A percentile compares a stretch with the other conserved stretches of the same genome.
These are phyloP conservation scores for Drosophila teissieri DNA, from an alignment of 1,140 invertebrate genomes.

Conservation along the genomic window DNA sequence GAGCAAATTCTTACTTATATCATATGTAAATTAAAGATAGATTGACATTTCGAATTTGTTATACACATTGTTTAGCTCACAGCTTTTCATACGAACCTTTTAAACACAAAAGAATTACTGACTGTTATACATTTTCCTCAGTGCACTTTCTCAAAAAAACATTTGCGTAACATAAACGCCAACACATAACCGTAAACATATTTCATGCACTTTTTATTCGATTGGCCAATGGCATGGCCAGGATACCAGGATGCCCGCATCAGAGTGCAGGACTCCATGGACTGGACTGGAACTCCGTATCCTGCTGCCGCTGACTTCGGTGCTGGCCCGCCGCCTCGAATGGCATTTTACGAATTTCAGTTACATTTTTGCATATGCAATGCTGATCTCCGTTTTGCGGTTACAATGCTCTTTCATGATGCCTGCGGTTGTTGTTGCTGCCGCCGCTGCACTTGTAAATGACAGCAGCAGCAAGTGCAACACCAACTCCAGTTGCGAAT, in stretches of 20 bases:
- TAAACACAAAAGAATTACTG: too few species aligned
- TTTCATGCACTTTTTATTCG: conserved; percentile 76
- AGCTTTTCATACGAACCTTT: too few species aligned
- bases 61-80: too few species aligned
- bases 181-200: conserved; percentile 76
- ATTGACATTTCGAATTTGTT: too few species aligned
- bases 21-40: too few species aligned
- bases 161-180: conserved; percentile 57
- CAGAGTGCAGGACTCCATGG: conserved; percentile 21
- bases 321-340: conserved; percentile 18
- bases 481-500: conserved; percentile 21
- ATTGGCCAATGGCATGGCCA: conserved; percentile 58
- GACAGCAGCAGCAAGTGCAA: conserved; percentile 52
- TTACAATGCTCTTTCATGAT: conserved; percentile 61
- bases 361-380: conserved; percentile 77
- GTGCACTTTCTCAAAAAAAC: background rate
- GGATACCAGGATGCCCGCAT: conserved; percentile 29
- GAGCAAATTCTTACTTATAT: background rate
- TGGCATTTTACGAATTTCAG: conserved; percentile 69
- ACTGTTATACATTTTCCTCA: background rate
- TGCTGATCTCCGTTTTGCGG: conserved; percentile 73
- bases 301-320: conserved; percentile 5
- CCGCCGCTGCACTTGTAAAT: conserved; percentile 66
- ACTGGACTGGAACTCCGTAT: conserved; percentile 24
- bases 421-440: conserved; percentile 53